Evolutionary conservation across 2,113 vertebrate species (phyloP), one percentile per base, ranked within the genome.

Genomic region (Halichoeres trimaculatus): DNA sequence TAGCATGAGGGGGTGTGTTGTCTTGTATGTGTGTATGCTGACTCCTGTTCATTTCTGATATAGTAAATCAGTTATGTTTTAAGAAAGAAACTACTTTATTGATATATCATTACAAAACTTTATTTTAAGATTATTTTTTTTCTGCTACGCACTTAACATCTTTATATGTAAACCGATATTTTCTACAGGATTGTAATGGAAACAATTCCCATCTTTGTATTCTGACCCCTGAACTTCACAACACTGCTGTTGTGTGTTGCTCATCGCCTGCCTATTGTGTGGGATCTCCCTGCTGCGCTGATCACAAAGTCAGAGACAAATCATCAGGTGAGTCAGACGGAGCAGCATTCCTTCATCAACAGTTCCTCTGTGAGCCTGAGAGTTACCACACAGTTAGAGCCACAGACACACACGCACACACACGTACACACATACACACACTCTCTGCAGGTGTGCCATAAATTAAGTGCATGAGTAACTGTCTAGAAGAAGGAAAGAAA

Each of bases 401-500:
- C 56, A 52, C 70, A 85, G 8, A 71, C 68, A 75, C 12, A 2
- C 41, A 81, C 65, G 17, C 66, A 59, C 30, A 71, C 59, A 72
- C 73, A 57, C 54, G 66, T 64, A 57, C 70, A 65, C 62, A 52
- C 66, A 71, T 68, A 70, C 63, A 62, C 41, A 74, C 48, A 68
- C 68, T 59, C 76, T 73, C 65, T 81, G 84, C 93, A 93, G 92
- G 92, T 93, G 91, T 78, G 85, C 84, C 78, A 85, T 90, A 89
- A 92, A 90, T 93, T 89, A 90, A 79, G 74, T 65, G 83, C 66
- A 86, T 93, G 91, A 94, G 86, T 92, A 93, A 94, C 85, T 85
- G 88, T 90, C 85, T 88, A 77, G 74, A 81, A 79, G 43, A 76
- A 54, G 70, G 16, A 70, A 53, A 59, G 56, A 71, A 53, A 48